Percentiles rank a stretch among this genome's conserved stretches.
Evolutionary conservation across 2,888 invertebrate species (phyloP).

Genomic region (Gastracanthus pulcherrimus): DNA sequence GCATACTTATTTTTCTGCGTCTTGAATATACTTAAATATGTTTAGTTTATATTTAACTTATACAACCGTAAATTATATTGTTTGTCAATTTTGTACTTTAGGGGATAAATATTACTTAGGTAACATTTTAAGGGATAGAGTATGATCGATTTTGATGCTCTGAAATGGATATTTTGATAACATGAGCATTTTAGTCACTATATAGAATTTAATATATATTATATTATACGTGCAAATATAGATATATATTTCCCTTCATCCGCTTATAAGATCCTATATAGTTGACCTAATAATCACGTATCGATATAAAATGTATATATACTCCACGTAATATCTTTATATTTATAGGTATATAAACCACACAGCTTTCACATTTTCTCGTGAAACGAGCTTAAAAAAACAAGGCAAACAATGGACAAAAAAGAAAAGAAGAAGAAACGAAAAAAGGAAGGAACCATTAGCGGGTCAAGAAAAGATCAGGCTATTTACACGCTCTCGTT

Average conservation of each 20-base stretch:
- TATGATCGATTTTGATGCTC: background rate
- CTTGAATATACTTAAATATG: background rate
- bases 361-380: background rate
- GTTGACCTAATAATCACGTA: background rate
- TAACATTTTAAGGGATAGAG: background rate
- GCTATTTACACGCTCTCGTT: constrained; percentile 35
- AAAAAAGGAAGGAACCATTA: background rate
- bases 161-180: background rate
- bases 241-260: background rate
- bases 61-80: background rate
- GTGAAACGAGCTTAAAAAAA: background rate
- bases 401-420: background rate
- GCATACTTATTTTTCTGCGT: background rate
- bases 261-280: background rate
- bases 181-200: background rate
- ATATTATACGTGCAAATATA: too few relatives aligned
- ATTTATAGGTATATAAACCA: background rate
- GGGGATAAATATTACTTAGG: background rate
- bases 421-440: background rate
- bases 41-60: background rate
- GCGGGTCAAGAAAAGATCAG: background rate
- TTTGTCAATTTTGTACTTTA: background rate
- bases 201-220: background rate
- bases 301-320: background rate
- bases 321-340: too few relatives aligned